Conservation (phyloP, 2,113 vertebrate species). For the Alces alces region DNA sequence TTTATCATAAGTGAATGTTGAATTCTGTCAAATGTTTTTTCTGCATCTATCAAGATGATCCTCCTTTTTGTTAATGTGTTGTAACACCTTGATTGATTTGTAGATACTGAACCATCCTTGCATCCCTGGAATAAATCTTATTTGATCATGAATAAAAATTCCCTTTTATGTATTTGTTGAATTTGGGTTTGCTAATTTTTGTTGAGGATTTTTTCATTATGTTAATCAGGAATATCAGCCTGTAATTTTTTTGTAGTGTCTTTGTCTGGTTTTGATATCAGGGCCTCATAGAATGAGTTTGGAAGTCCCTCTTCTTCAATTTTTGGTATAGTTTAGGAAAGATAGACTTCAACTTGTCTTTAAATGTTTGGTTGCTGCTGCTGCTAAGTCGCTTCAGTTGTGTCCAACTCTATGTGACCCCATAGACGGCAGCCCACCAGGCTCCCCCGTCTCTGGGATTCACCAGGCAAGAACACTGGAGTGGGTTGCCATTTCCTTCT, state of each 20-base stretch:
- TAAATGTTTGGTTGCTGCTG: not conserved
- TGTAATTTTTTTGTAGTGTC: not conserved
- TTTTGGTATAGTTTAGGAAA: not conserved
- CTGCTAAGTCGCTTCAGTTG: no score
- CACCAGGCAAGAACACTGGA: no score
- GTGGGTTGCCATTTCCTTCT: no score
- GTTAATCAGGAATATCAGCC: not conserved
- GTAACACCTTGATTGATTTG: not conserved
- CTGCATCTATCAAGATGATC: not conserved
- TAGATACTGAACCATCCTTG: not conserved
- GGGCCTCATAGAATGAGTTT: not conserved
- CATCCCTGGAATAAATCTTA: not conserved
- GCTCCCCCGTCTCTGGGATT: no score
- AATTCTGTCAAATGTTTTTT: not conserved
- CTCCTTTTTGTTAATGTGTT: not conserved
- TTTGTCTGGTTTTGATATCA: not conserved
- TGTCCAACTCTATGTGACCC: no score
- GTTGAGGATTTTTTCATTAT: not conserved
- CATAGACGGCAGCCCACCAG: no score
- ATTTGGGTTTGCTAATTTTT: not conserved
- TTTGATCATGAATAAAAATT: not conserved
- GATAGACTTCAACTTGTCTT: not conserved
- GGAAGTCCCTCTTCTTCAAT: not conserved
- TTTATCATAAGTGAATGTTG: not conserved
- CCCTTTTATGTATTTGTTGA: not conserved